These are phyloP conservation scores for Gallinago stenura DNA, from an alignment of 2,797 vertebrate genomes.

Conservation along the genomic window DNA sequence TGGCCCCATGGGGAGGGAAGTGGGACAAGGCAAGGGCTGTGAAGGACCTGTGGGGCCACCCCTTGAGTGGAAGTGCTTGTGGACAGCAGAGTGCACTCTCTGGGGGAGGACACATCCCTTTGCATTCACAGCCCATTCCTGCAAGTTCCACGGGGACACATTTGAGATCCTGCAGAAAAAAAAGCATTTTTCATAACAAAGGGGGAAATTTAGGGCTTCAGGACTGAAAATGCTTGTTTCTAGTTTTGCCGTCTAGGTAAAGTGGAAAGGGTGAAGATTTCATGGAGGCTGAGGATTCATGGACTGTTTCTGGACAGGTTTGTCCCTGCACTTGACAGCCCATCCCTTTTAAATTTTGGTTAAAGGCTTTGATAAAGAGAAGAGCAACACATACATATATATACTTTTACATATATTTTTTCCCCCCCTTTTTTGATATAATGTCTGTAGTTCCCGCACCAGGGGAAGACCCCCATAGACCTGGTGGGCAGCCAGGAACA, in stretches of 20 bases:
- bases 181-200: background rate
- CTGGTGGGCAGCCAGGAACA: fast-evolving
- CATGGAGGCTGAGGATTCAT: background rate
- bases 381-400: slow-evolving; percentile 21
- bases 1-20: background rate
- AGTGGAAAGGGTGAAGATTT: background rate
- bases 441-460: background rate
- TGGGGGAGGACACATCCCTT: background rate
- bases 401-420: background rate
- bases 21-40: background rate
- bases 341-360: background rate
- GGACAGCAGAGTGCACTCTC: background rate
- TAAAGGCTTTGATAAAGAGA: background rate
- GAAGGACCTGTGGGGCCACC: background rate
- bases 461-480: background rate
- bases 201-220: background rate
- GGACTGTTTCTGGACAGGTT: background rate
- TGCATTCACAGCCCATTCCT: background rate
- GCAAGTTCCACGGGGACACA: fast-evolving
- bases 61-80: background rate
- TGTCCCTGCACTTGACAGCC: background rate
- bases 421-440: background rate
- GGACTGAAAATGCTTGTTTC: background rate
- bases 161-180: background rate
- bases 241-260: background rate